phyloP scores from a whole-genome alignment of 2,113 vertebrate genomes.

The Heterotis niloticus region DNA sequence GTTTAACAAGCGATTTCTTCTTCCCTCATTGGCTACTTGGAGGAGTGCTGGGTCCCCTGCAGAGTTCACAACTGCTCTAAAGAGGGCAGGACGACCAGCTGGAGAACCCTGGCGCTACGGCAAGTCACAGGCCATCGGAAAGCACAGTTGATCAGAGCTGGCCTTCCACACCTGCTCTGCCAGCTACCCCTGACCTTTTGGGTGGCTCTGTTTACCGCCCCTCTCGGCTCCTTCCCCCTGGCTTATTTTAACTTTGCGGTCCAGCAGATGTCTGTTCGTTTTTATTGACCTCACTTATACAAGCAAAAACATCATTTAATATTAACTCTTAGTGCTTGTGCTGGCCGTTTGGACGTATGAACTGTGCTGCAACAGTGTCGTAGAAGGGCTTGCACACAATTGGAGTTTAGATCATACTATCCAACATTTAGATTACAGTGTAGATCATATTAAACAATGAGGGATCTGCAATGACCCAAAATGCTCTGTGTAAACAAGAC shows the following conservation, averaged over 20 bases:
- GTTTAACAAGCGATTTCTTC: neutral
- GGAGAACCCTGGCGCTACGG: neutral
- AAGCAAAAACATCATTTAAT: too few relatives aligned
- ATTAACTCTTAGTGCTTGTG: neutral
- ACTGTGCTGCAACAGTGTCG: too few relatives aligned
- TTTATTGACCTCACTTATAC: too few relatives aligned
- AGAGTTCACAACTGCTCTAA: neutral
- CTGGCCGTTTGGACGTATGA: neutral
- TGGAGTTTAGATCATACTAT: too few relatives aligned
- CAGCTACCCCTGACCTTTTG: slow-evolving; percentile 27
- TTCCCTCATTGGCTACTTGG: neutral
- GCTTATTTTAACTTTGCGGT: neutral
- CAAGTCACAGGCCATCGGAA: neutral
- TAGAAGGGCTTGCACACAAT: too few relatives aligned
- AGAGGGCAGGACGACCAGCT: neutral
- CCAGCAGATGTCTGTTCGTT: neutral
- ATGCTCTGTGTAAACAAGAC: neutral
- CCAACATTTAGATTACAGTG: too few relatives aligned
- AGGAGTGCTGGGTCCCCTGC: neutral
- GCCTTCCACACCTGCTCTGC: neutral
- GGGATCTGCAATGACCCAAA: neutral
- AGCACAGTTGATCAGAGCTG: neutral
- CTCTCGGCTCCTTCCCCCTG: too few relatives aligned
- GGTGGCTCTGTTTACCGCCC: slow-evolving; percentile 8
- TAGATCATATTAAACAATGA: neutral